Conservation (phyloP, 2,797 vertebrate species). For the Cheracebus regulus region DNA sequence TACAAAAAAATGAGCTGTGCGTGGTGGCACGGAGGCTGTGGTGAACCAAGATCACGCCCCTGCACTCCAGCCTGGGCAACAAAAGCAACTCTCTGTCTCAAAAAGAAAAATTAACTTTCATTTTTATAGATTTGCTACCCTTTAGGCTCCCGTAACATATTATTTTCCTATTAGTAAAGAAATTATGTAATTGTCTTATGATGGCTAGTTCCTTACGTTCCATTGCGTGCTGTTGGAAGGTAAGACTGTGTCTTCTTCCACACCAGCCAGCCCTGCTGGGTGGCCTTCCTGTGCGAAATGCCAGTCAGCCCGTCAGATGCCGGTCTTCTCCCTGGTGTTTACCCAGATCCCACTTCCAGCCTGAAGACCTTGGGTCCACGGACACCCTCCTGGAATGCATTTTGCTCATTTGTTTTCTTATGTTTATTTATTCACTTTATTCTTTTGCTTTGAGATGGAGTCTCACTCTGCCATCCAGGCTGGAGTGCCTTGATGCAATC, state of each 20-base stretch:
- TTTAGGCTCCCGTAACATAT: too few species aligned
- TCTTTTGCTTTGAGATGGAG: not conserved
- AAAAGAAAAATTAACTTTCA: too few species aligned
- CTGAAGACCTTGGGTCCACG: not conserved
- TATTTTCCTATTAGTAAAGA: not conserved
- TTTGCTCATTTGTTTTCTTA: not conserved
- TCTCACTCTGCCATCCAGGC: too few species aligned
- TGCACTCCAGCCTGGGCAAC: too few species aligned
- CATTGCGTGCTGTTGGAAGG: not conserved
- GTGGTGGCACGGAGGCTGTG: too few species aligned
- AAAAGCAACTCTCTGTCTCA: too few species aligned
- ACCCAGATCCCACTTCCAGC: not conserved
- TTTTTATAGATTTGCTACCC: not conserved
- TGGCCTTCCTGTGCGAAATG: too few species aligned
- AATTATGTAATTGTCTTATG: not conserved
- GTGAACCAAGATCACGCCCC: too few species aligned
- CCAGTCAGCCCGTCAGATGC: accelerated
- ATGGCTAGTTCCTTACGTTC: not conserved
- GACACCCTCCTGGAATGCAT: accelerated
- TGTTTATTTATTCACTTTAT: not conserved
- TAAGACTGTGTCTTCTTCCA: not conserved
- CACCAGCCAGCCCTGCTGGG: not conserved
- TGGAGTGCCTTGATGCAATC: not conserved
- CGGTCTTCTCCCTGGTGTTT: not conserved
- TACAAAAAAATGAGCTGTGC: too few species aligned